phyloP scores from a whole-genome alignment of 2,888 invertebrate species.

The Lithophane socia region DNA sequence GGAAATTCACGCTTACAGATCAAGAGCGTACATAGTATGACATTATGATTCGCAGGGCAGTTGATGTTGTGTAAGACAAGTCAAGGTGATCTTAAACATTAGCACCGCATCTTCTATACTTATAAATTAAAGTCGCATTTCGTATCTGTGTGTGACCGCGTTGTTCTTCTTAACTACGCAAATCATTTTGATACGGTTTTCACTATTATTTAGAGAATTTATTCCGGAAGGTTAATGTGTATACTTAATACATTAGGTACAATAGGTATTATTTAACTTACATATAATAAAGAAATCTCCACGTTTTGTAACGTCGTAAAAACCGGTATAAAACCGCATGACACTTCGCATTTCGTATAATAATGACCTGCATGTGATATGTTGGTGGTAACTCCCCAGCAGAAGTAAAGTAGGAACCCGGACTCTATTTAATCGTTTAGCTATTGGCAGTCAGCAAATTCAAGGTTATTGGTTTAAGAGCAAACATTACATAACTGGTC shows the following conservation, averaged over 20 bases:
- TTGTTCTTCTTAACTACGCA: too few species aligned
- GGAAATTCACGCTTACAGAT: not conserved
- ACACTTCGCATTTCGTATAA: not conserved
- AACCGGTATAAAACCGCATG: not conserved
- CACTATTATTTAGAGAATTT: too few species aligned
- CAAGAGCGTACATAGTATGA: not conserved
- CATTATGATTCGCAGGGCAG: not conserved
- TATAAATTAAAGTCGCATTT: too few species aligned
- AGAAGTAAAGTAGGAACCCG: not conserved
- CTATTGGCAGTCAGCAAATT: conserved; percentile 26
- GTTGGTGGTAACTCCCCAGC: not conserved
- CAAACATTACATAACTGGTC: conserved; percentile 45
- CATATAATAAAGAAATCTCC: too few species aligned
- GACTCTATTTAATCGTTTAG: conserved; percentile 15
- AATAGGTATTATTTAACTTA: too few species aligned
- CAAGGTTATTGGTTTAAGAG: conserved; percentile 49
- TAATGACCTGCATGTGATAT: not conserved
- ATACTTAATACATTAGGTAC: too few species aligned
- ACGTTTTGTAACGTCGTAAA: too few species aligned
- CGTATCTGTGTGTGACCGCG: too few species aligned
- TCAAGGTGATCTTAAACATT: not conserved
- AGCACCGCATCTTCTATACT: too few species aligned
- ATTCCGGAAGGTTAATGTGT: too few species aligned
- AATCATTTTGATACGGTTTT: too few species aligned
- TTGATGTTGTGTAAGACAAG: not conserved